Base-by-base conservation (phyloP, 30 jellyfish, hydroid and myxozoan species). In the Nemopilema nomurai region DNA sequence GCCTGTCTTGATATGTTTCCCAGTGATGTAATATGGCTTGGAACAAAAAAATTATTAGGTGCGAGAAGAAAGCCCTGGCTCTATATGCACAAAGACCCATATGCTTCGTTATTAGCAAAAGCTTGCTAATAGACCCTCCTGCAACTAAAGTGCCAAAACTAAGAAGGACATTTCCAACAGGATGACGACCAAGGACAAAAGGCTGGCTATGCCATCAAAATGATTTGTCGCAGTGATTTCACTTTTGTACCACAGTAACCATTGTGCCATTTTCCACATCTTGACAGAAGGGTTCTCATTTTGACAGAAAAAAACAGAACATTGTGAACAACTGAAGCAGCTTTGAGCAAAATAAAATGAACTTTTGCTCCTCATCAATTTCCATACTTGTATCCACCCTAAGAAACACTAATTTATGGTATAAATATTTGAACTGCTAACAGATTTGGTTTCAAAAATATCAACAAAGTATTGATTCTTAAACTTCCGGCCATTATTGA, bases 261-360 rank as follows among this genome's bases (percentile, higher is more conserved):
- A 79, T 79, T 8, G 50, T n/a, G 18, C 86, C 86, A 76, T 49
- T 76, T 23, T n/a, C 6, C 28, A 6, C 86, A 76, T 76, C 13
- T 13, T 41, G 23, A 52, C 86, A 1, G 49, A 1, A 6, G 86
- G 86, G 8, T 21, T 52, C 4, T 76, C 76, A 0, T 16, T 24
- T 31, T 79, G 23, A 41, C 89, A 79, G 6, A 19, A 6, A 67
- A n/a, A 79, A 79, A 28, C 89, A 79, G 65, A 79, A 63, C 89
- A 79, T 79, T 1, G 70, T 53, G 26, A 79, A 79, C 8, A 79
- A 67, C 7, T 30, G 23, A 6, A 62, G 33, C 66, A 79, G 84
- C 81, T 8, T 79, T 79, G 83, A 26, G 84, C 29, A 79, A 29
- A 79, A 79, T 21, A 79, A 67, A 27, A 79, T 41, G 29, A 79